These are phyloP conservation scores for Drosophila cardini DNA, from an alignment of 1,140 invertebrate genomes.

Conservation along the genomic window DNA sequence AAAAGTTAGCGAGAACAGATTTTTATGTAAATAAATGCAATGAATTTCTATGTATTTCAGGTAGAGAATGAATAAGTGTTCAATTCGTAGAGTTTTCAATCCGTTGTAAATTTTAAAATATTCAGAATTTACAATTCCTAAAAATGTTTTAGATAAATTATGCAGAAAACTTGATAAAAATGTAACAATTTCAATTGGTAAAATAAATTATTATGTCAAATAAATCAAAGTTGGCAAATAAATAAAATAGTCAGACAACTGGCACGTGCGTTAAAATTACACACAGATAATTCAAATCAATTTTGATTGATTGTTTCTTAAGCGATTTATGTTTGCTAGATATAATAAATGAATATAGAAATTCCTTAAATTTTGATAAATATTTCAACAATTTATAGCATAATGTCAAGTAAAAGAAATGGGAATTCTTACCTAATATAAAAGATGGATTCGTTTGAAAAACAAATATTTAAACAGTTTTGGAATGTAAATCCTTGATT, in stretches of 20 bases:
- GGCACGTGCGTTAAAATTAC: conserved; percentile 8
- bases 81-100: background rate
- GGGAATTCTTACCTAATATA: no score
- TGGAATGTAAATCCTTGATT: no score
- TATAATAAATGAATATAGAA: background rate
- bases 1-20: background rate
- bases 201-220: background rate
- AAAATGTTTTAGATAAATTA: background rate
- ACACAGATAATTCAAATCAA: background rate
- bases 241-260: background rate
- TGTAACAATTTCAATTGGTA: background rate
- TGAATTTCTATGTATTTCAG: no score
- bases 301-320: conserved; percentile 9
- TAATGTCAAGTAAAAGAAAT: background rate
- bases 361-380: background rate
- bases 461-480: no score
- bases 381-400: background rate
- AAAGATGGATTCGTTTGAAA: no score
- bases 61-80: background rate
- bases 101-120: background rate
- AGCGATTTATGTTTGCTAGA: background rate
- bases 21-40: conserved; percentile 8
- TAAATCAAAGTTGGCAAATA: background rate
- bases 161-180: background rate
- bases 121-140: background rate